Conservation (phyloP, 2,797 vertebrate genomes). For the Diplodus puntazzo region DNA sequence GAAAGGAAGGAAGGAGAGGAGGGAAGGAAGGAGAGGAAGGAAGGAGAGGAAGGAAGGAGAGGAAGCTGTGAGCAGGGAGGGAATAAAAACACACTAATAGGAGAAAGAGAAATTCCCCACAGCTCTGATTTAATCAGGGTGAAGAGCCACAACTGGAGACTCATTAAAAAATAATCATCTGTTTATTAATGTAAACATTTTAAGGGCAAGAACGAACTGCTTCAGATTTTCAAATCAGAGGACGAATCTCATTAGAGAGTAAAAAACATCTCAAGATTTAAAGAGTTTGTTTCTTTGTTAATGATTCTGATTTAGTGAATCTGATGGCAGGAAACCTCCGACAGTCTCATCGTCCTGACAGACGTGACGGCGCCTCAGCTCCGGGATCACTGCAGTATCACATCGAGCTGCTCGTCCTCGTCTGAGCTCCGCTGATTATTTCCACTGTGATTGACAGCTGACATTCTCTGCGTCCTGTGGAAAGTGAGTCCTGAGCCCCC, state of each 20-base stretch:
- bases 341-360: too few species aligned
- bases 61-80: background rate
- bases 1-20: background rate
- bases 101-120: constrained; percentile 10
- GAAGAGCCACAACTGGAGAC: constrained; percentile 9
- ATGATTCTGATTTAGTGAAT: too few species aligned
- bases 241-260: background rate
- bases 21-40: too few species aligned
- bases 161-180: constrained; percentile 46
- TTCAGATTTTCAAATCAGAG: background rate
- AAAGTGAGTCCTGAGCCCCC: background rate
- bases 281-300: too few species aligned
- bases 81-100: constrained; percentile 19
- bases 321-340: too few species aligned
- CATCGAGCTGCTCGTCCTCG: background rate
- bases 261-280: background rate
- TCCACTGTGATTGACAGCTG: constrained; percentile 27
- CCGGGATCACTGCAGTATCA: too few species aligned
- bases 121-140: constrained; percentile 40
- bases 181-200: constrained; percentile 25
- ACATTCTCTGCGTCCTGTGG: constrained; percentile 7
- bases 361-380: background rate
- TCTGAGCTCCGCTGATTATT: background rate
- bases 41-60: background rate
- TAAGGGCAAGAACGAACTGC: background rate